Base-by-base conservation (phyloP, 2,113 vertebrate genomes). In the Pomatorhinus ruficollis region DNA sequence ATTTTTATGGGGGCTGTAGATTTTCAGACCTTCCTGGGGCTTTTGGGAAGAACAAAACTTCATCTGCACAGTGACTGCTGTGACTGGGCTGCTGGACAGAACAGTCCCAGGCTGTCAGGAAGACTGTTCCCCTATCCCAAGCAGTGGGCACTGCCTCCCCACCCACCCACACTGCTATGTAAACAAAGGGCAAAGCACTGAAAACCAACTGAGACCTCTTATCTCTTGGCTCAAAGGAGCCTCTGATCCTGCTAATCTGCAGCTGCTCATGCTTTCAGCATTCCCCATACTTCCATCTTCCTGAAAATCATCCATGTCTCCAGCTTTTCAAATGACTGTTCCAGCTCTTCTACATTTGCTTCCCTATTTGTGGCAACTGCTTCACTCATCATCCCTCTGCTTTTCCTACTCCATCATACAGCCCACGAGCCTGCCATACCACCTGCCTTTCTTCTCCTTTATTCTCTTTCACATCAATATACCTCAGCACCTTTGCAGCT, bases 1-100 rank as follows among this genome's bases (percentile, higher is more conserved):
- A 22, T 11, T 87, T 74, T 75, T 61, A 39, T 52, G 5, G 2
- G 20, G 30, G 16, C 25, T 89, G 14, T 39, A 74, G 39, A 49
- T 81, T 77, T 93, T 66, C 63, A 92, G 50, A 74, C 9, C 9
- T 59, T 74, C 68, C 52, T 78, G 35, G 19, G 54, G 11, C 12
- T 37, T 44, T 92, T 8, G 42, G 27, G n/a, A 74, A 60, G 42
- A 70, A 81, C 19, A 39, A 39, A 39, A 15, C 11, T 30, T 50
- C 28, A 65, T 33, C 23, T 42, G 12, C 0, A 0, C 25, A 56
- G 37, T 1, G 2, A 49, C 21, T 0, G 4, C 57, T 61, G 27
- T 31, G 72, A 60, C 27, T n/a, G 6, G 13, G 27, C 35, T 82
- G 45, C 42, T 23, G 71, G 25, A 79, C n/a, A 89, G 27, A 89